Base-by-base conservation (phyloP, 2,888 invertebrate species). In the Ferdinandea cuprea region DNA sequence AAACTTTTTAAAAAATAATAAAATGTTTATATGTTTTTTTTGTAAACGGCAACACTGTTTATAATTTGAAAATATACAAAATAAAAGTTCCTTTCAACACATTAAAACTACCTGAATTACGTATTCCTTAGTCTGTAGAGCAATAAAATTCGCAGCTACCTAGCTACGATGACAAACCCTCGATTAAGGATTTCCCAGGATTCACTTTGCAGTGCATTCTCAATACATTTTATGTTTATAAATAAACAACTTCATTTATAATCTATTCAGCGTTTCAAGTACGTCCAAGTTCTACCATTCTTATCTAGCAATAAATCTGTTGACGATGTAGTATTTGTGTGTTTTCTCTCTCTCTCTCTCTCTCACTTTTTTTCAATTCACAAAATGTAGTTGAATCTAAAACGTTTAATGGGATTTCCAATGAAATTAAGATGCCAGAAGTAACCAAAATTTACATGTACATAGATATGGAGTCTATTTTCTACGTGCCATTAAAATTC, bases 361-460 rank as follows among this genome's bases (percentile, higher is more conserved):
- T n/a, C n/a, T n/a, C n/a, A n/a, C n/a, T n/a, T n/a, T n/a, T n/a
- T 15, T 17, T 17, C n/a, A 9, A 30, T 25, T 11, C 13, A 11
- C 4, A 30, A 32, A 30, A 9, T 50, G 0, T 15, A 17, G 3
- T 8, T 7, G 28, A 28, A 13, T 1, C 4, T 17, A 30, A 13
- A 50, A 13, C 3, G 30, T 30, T 50, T 30, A 17, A 30, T 50
- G 30, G 30, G 50, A 30, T 15, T 30, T 13, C 30, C 50, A 50
- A 30, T 9, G 28, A 50, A 50, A 15, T 15, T 8, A 9, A 50
- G 15, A 8, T 30, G 15, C 15, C 50, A 50, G 15, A 4, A 30
- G 15, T 50, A 2, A 1, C 40, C n/a, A 6, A 6, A 13, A 37
- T 4, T 35, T 35, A n/a, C n/a, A n/a, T n/a, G n/a, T n/a, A n/a